phyloP scores from a whole-genome alignment of 2,113 vertebrate genomes.

The Pomatostomus ruficeps region DNA sequence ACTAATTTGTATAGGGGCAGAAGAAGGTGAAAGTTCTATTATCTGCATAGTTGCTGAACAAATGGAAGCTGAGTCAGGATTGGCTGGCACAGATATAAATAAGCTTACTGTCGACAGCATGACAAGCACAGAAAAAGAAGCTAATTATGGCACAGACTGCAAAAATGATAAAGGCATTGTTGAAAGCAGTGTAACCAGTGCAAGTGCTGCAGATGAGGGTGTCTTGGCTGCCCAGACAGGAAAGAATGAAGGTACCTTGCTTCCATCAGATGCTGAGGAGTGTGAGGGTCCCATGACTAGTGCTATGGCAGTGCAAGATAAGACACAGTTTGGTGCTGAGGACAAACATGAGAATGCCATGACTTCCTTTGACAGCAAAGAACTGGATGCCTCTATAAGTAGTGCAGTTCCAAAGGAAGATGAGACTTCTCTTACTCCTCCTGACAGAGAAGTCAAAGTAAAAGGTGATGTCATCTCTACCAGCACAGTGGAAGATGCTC shows the following conservation, averaged over 20 bases:
- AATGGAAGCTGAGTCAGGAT: slow-evolving; percentile 50
- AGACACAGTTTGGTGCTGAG: neutral
- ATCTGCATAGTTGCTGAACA: slow-evolving; percentile 27
- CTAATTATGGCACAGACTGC: neutral
- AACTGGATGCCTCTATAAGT: slow-evolving; percentile 21
- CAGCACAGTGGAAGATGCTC: slow-evolving; percentile 37
- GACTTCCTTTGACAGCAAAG: neutral
- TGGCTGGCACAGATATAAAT: neutral
- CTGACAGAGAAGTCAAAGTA: neutral
- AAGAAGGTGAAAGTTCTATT: slow-evolving; percentile 36
- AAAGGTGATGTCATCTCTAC: slow-evolving; percentile 67
- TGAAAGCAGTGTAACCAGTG: slow-evolving; percentile 72
- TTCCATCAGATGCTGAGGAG: slow-evolving; percentile 20
- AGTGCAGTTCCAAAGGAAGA: neutral
- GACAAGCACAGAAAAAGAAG: neutral
- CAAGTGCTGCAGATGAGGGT: neutral
- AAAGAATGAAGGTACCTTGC: neutral
- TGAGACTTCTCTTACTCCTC: neutral
- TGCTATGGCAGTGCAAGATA: slow-evolving; percentile 35
- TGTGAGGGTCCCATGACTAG: slow-evolving; percentile 62
- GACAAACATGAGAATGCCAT: neutral
- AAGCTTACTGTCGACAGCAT: slow-evolving; percentile 47
- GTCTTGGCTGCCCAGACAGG: neutral
- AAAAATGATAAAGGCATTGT: slow-evolving; percentile 65
- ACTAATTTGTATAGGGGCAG: slow-evolving; percentile 33